phyloP scores from a whole-genome alignment of 2,888 invertebrate species.

The Cephalotes varians region DNA sequence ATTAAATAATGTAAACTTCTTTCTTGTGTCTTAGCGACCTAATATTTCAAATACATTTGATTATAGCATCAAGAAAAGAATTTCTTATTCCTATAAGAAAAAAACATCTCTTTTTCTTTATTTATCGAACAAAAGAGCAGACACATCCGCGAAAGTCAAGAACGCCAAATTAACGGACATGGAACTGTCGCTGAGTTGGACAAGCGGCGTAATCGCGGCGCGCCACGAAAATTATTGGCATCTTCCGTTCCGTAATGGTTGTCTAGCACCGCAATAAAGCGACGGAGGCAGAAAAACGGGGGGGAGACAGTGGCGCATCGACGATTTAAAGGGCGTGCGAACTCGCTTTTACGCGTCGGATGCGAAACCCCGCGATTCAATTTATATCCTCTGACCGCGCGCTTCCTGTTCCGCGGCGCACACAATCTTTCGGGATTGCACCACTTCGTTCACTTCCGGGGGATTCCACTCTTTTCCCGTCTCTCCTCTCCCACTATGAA shows the following conservation, averaged over 20 bases:
- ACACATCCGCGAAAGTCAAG: conserved; percentile 37
- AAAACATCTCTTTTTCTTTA: background rate
- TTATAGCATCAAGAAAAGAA: background rate
- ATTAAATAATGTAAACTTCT: background rate
- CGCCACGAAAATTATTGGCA: conserved; percentile 78
- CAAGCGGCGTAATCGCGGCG: conserved; percentile 35
- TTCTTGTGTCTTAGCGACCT: background rate
- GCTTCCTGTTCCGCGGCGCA: conserved; percentile 77
- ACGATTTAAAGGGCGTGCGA: conserved; percentile 84
- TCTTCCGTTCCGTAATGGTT: conserved; percentile 83
- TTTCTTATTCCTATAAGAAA: too few species aligned
- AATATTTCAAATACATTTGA: background rate
- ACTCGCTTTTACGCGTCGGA: conserved; percentile 81
- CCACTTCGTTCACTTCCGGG: conserved; percentile 80
- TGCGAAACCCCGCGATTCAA: conserved; percentile 81
- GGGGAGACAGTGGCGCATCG: conserved; percentile 68
- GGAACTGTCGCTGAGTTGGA: conserved; percentile 17
- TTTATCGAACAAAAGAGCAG: conserved; percentile 5
- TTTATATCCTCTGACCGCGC: conserved; percentile 79
- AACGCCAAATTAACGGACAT: conserved; percentile 38
- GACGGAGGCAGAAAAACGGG: conserved; percentile 53
- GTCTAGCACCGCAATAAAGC: conserved; percentile 72
- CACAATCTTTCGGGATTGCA: conserved; percentile 79
- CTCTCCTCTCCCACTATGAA: conserved; percentile 65
- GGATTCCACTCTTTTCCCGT: conserved; percentile 8